These are phyloP conservation scores for Zosterops lateralis DNA, from an alignment of 2,113 vertebrate species.

Conservation along the genomic window DNA sequence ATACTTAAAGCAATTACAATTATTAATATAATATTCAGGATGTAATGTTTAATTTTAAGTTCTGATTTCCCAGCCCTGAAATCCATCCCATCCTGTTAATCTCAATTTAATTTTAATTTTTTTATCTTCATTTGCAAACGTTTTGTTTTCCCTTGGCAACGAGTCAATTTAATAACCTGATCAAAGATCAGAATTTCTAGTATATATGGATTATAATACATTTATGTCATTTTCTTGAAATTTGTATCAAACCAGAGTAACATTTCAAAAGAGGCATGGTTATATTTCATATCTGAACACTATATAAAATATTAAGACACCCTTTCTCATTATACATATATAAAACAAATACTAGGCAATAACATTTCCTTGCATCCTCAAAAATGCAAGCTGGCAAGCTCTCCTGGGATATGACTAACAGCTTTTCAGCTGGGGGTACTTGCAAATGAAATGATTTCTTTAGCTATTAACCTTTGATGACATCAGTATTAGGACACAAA, in stretches of 20 bases:
- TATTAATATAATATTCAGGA: constrained; percentile 5
- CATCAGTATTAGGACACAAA: not conserved
- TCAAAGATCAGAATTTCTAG: not conserved
- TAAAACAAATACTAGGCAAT: not conserved
- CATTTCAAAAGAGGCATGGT: not conserved
- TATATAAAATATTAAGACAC: not conserved
- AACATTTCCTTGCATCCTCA: not conserved
- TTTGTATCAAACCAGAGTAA: not conserved
- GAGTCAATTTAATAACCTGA: not conserved
- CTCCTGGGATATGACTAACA: not conserved
- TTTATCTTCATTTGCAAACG: not conserved
- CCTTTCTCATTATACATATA: not conserved
- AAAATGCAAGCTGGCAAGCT: not conserved
- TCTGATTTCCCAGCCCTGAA: not conserved
- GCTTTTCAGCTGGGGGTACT: not conserved
- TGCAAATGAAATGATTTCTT: not conserved
- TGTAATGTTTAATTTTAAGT: not conserved
- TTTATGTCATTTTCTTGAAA: not conserved
- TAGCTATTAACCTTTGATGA: not conserved
- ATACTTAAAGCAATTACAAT: not conserved
- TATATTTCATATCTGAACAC: not conserved
- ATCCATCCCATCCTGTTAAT: not conserved
- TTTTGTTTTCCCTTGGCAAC: not conserved
- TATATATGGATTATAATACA: not conserved
- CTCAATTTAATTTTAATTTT: not conserved